Evolutionary conservation across 2,888 invertebrate species (phyloP).

Genomic region (Pandemis corylana): DNA sequence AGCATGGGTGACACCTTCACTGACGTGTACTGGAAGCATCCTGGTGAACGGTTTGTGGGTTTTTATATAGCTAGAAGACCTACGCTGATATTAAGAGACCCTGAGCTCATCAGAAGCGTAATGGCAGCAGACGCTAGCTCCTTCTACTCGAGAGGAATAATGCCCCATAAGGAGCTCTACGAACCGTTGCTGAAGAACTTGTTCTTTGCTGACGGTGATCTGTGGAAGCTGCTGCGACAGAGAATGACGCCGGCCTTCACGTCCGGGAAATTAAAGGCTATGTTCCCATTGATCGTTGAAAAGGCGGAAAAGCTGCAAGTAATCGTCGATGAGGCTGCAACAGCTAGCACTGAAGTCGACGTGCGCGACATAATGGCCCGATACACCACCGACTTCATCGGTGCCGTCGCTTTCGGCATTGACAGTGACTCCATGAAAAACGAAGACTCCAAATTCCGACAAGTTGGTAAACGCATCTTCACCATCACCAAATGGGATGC

Average conservation of each 20-base stretch:
- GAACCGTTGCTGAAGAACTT: constrained; percentile 63
- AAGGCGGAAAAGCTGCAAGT: constrained; percentile 63
- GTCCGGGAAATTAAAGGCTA: constrained; percentile 66
- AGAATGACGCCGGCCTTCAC: constrained; percentile 71
- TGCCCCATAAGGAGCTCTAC: constrained; percentile 9
- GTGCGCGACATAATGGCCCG: constrained; percentile 62
- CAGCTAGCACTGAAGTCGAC: constrained; percentile 37
- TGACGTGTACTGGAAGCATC: constrained; percentile 21
- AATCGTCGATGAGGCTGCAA: constrained; percentile 41
- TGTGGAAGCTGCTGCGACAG: constrained; percentile 69
- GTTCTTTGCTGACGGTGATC: constrained; percentile 67
- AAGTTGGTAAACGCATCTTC: constrained; percentile 39
- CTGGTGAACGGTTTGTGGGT: constrained; percentile 19
- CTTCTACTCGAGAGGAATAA: constrained; percentile 26
- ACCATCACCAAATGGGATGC: constrained; percentile 30
- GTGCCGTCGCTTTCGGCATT: constrained; percentile 66
- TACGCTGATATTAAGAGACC: constrained; percentile 23
- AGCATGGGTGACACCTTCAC: constrained; percentile 19
- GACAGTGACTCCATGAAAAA: constrained; percentile 60
- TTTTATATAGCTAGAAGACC: background rate
- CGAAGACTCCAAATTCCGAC: constrained; percentile 58
- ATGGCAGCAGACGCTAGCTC: constrained; percentile 16
- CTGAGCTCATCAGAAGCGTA: constrained; percentile 22
- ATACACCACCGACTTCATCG: constrained; percentile 70
- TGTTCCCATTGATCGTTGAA: constrained; percentile 71